A percentile compares a stretch with the other conserved stretches of the same genome.
phyloP scores from a whole-genome alignment of 1,140 invertebrate species.

The Brachionus paranguensis region DNA sequence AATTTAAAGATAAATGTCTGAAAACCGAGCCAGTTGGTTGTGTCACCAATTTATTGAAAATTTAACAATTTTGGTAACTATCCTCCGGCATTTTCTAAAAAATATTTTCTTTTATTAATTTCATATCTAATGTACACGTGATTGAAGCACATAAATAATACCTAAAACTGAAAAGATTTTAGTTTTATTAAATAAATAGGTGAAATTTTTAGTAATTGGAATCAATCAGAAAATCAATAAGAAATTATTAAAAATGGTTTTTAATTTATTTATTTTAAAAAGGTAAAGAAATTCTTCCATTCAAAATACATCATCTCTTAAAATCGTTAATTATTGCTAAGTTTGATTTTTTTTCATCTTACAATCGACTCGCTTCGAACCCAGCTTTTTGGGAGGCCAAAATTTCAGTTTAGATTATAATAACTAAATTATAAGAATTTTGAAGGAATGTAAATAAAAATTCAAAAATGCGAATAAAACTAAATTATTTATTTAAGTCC shows the following conservation, averaged over 20 bases:
- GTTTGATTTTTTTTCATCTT: too few relatives aligned
- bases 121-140: not conserved
- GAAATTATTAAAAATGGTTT: not conserved
- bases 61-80: not conserved
- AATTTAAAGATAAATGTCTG: not conserved
- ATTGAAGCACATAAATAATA: not conserved
- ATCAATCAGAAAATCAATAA: not conserved
- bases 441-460: too few relatives aligned
- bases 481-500: too few relatives aligned
- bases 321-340: too few relatives aligned
- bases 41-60: not conserved
- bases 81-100: not conserved
- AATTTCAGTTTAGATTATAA: too few relatives aligned
- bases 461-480: too few relatives aligned
- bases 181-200: not conserved
- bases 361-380: too few relatives aligned
- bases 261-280: not conserved
- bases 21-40: not conserved
- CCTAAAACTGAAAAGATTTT: not conserved
- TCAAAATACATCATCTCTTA: too few relatives aligned
- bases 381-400: too few relatives aligned
- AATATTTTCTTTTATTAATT: not conserved
- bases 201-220: not conserved
- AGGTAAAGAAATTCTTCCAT: not conserved
- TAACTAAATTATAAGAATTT: too few relatives aligned